Evolutionary conservation across 2,888 invertebrate species (phyloP), one percentile per base, ranked within the genome.

Genomic region (Lissonota sp.): DNA sequence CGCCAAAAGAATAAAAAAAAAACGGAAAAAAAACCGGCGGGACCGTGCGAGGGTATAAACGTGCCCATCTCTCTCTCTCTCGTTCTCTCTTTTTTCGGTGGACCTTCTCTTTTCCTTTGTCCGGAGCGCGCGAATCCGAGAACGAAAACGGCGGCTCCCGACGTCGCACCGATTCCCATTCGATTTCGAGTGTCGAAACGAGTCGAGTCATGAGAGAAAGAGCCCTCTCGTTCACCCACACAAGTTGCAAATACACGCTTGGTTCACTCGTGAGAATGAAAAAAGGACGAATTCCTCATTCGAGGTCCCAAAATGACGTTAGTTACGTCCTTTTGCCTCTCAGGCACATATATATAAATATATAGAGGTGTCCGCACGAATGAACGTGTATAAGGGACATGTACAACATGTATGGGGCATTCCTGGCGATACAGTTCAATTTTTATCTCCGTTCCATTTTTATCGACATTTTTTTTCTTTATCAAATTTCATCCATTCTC

Each of bases 111-210:
- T 26, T 26, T 63, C 58, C 76, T 78, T 78, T 72, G 67, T 76
- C 69, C 76, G 70, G 44, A 44, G 44, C 66, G 79, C 74, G 74
- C 75, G 70, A 75, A 71, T 66, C n/a, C 75, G 62, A 71, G 75
- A 66, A 66, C 70, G 70, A n/a, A 49, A 53, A 53, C 16, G 14
- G 53, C 5, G 14, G 53, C 53, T 12, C 14, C 14, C 14, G 4
- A 12, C 12, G 12, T 14, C 53, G 53, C 57, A 67, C 51, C 75
- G 75, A 75, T 76, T 76, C 74, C 62, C 72, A 76, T 76, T 80
- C 76, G 80, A 76, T 76, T 76, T 63, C 67, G 57, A 76, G 76
- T 76, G 76, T 80, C 76, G 69, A 72, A 76, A 76, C 76, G 72
- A 80, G 72, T 72, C 76, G 76, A 76, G 76, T 63, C 62, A 57